Percentiles rank a stretch among this genome's conserved stretches.
phyloP scores from a whole-genome alignment of 2,888 invertebrate species.

The Chrysolina americana region DNA sequence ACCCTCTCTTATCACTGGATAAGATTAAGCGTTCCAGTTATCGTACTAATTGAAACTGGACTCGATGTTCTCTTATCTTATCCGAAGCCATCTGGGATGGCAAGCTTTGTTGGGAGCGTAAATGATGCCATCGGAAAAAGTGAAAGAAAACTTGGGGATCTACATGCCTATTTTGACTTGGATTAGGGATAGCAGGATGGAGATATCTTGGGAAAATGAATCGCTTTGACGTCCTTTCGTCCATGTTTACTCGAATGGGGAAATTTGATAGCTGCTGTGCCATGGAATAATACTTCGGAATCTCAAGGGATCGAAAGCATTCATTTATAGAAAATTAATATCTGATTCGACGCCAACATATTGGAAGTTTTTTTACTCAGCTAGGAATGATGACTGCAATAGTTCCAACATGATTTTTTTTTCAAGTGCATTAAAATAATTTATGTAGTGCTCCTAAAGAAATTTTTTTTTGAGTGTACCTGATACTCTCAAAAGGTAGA shows the following conservation, averaged over 20 bases:
- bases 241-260: not conserved
- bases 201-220: slow-evolving; percentile 1
- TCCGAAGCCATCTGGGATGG: slow-evolving; percentile 46
- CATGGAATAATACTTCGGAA: not conserved
- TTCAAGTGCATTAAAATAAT: no score
- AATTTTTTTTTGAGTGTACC: no score
- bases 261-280: not conserved
- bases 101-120: slow-evolving; percentile 23
- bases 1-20: slow-evolving; percentile 60
- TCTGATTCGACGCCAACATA: no score
- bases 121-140: slow-evolving; percentile 26
- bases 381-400: no score
- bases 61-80: slow-evolving; percentile 55
- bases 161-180: slow-evolving; percentile 24
- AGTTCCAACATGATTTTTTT: no score
- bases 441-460: no score
- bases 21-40: slow-evolving; percentile 64
- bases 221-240: not conserved
- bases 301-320: no score
- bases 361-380: no score
- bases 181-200: slow-evolving; percentile 22
- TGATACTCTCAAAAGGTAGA: no score
- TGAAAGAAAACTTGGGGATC: slow-evolving; percentile 17
- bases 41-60: slow-evolving; percentile 66
- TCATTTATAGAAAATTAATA: no score